phyloP scores from a whole-genome alignment of 2,888 invertebrate species.

The Ennomos fuscantarius region DNA sequence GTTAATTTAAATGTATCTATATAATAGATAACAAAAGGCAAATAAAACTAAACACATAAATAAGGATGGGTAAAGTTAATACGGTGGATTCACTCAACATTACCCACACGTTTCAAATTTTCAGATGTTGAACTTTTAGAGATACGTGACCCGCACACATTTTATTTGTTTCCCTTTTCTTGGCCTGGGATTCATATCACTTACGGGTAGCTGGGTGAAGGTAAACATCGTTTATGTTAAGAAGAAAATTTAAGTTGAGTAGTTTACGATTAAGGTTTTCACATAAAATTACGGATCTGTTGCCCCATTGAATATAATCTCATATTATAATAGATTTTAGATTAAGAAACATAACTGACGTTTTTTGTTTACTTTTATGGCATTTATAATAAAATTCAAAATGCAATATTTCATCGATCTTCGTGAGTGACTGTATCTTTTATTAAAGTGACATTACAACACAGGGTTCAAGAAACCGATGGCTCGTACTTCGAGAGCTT shows the following conservation, averaged over 20 bases:
- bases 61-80: slow-evolving; percentile 1
- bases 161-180: slow-evolving; percentile 13
- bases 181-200: slow-evolving; percentile 8
- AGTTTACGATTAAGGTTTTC: not conserved
- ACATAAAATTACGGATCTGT: no score
- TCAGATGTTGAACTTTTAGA: slow-evolving; percentile 19
- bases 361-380: no score
- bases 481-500: slow-evolving; percentile 98
- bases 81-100: slow-evolving; percentile 7
- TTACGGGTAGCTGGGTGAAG: slow-evolving; percentile 1
- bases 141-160: slow-evolving; percentile 22
- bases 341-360: no score
- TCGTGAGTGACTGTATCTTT: not conserved
- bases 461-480: slow-evolving; percentile 97
- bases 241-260: not conserved
- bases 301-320: no score
- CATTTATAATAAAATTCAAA: no score
- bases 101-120: slow-evolving; percentile 22
- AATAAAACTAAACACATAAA: slow-evolving; percentile 5
- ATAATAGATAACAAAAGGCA: slow-evolving; percentile 1
- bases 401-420: no score
- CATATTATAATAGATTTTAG: no score
- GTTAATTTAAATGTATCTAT: slow-evolving; percentile 10
- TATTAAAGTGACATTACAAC: not conserved
- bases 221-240: slow-evolving; percentile 2